Evolutionary conservation across 2,888 invertebrate species (phyloP).

Genomic region (Drosophila subsilvestris): DNA sequence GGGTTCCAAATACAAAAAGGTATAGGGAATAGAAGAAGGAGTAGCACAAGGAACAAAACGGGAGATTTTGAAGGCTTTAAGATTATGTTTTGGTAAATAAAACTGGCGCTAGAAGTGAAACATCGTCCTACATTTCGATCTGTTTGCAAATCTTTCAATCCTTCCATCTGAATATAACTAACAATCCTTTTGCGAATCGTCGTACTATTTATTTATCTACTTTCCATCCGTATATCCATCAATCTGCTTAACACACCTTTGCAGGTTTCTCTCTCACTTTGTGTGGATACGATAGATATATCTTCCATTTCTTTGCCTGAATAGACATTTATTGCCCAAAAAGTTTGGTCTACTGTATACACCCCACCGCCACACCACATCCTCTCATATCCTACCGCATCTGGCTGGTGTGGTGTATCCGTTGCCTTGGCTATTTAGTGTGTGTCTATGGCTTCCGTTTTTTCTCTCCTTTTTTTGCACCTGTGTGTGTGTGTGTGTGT

Average conservation of each 20-base stretch:
- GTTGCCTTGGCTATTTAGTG: conserved; percentile 73
- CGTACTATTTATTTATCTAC: not conserved
- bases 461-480: conserved; percentile 11
- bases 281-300: not conserved
- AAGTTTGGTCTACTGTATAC: conserved; percentile 60
- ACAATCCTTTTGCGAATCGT: conserved; percentile 10
- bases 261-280: conserved; percentile 14
- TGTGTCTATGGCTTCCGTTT: conserved; percentile 35
- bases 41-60: not conserved
- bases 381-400: conserved; percentile 23
- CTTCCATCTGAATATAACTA: conserved; percentile 28
- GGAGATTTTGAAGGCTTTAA: not conserved
- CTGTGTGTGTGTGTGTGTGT: conserved; percentile 11
- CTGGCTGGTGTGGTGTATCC: conserved; percentile 9
- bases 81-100: conserved; percentile 5
- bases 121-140: conserved; percentile 9
- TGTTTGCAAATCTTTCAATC: conserved; percentile 17
- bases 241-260: conserved; percentile 3
- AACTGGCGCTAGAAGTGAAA: too few relatives aligned
- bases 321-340: conserved; percentile 74
- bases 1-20: conserved; percentile 6
- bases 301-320: conserved; percentile 51
- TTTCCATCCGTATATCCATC: not conserved
- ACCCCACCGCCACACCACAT: conserved; percentile 26
- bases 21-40: too few relatives aligned